Evolutionary conservation across 2,797 vertebrate species (phyloP).

Genomic region (Etheostoma nigrum): DNA sequence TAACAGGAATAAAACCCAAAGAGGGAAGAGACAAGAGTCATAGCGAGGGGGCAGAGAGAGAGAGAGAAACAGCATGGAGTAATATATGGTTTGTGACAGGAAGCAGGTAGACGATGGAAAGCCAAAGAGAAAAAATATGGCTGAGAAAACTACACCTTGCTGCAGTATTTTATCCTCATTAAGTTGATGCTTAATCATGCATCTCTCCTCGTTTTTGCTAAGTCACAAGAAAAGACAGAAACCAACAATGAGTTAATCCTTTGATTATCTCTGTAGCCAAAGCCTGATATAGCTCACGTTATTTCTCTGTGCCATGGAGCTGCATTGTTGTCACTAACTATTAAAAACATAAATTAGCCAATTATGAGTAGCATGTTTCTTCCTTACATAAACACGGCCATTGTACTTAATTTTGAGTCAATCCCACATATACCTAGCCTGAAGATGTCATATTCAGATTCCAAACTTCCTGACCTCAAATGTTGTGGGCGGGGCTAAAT

Average conservation of each 20-base stretch:
- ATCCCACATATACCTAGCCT: not conserved
- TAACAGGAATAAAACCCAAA: slow-evolving; percentile 46
- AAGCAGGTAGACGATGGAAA: slow-evolving; percentile 34
- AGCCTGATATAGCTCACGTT: not conserved
- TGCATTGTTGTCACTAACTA: slow-evolving; percentile 5
- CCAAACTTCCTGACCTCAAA: too few relatives aligned
- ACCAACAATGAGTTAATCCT: not conserved
- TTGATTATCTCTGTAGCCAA: not conserved
- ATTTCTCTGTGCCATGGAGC: not conserved
- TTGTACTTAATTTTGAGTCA: not conserved
- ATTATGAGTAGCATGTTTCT: not conserved
- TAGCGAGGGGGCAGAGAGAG: slow-evolving; percentile 17
- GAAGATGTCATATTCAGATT: too few relatives aligned
- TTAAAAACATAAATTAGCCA: slow-evolving; percentile 8
- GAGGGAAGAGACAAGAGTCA: slow-evolving; percentile 32
- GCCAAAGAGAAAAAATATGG: slow-evolving; percentile 36
- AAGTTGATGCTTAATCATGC: slow-evolving; percentile 12
- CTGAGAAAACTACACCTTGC: slow-evolving; percentile 3
- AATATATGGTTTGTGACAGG: slow-evolving; percentile 63
- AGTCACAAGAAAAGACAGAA: not conserved
- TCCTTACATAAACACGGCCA: slow-evolving; percentile 5
- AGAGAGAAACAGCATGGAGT: slow-evolving; percentile 46
- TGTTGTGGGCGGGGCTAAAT: too few relatives aligned
- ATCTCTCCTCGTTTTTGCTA: slow-evolving; percentile 7
- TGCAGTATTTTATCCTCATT: slow-evolving; percentile 34